These are phyloP conservation scores for Potamilus streckersoni DNA, from an alignment of 1,140 invertebrate genomes.

Conservation along the genomic window DNA sequence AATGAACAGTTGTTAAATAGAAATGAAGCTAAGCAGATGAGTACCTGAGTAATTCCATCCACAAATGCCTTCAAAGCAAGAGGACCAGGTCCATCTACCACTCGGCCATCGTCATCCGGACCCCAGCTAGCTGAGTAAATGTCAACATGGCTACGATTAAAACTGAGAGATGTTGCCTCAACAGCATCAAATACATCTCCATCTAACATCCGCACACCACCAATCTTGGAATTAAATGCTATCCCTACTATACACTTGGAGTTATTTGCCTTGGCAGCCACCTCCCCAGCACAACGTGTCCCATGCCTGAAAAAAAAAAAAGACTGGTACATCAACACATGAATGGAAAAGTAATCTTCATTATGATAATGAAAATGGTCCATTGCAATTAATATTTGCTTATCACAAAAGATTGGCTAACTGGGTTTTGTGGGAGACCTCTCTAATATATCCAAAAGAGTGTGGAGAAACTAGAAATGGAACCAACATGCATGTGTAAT, in stretches of 20 bases:
- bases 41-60: constrained; percentile 79
- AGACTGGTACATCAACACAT: not conserved
- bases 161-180: constrained; percentile 92
- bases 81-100: constrained; percentile 87
- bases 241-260: constrained; percentile 96
- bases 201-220: constrained; percentile 97
- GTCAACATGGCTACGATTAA: constrained; percentile 96
- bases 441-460: too few species aligned
- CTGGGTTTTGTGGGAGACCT: too few species aligned
- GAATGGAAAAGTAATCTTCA: too few species aligned
- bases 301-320: constrained; percentile 79
- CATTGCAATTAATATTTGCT: too few species aligned
- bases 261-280: constrained; percentile 96
- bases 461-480: too few species aligned
- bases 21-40: not conserved
- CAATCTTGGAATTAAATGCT: constrained; percentile 91
- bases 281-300: constrained; percentile 98
- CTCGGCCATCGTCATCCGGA: constrained; percentile 83
- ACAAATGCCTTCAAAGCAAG: constrained; percentile 82
- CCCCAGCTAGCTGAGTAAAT: constrained; percentile 99
- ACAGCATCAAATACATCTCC: constrained; percentile 98
- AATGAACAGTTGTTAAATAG: too few species aligned
- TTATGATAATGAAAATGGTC: too few species aligned
- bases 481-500: too few species aligned
- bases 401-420: too few species aligned